Evolutionary conservation across 2,888 invertebrate species (phyloP), one percentile per base, ranked within the genome.

Genomic region (Noctua fimbriata): DNA sequence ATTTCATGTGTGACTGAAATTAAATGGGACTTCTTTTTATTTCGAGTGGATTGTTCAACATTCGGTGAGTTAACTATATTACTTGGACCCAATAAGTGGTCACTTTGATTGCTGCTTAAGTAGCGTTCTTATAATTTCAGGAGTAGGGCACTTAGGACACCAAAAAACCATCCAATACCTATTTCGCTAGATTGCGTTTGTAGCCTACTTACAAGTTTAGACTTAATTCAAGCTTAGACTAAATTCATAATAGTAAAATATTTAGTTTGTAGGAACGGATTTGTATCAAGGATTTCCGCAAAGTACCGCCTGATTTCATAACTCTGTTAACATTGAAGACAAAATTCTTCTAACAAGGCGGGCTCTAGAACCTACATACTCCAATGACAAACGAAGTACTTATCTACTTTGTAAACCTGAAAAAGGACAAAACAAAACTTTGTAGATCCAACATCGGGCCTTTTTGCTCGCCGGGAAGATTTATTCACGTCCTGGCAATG

Each of bases 341-440:
- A 55, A 49, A 28, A 16, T 49, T n/a, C 16, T 44, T 1, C 18
- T 32, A 2, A 28, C 41, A 66, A 16, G 49, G 36, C 32, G n/a
- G 58, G 32, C 12, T 28, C 67, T 28, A 32, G 44, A 77, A 52
- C 58, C 58, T 55, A 72, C 21, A 60, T 4, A 77, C 10, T 55
- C 12, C 1, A 7, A 12, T 44, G 49, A 78, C 5, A 67, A 52
- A 69, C 28, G 32, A 63, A 80, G 28, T 78, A 69, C 36, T 60
- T 78, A 69, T 52, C 52, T 60, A 36, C 79, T 78, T 36, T 24
- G 16, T 58, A 58, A 67, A 66, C 41, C 66, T 58, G 21, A 76
- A 83, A 79, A 83, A 83, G 78, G 24, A 78, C 78, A 47, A 60
- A 78, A 52, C 18, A 55, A 69, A 58, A 84, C 47, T 79, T 66